These are phyloP conservation scores for Porphyrio hochstetteri DNA, from an alignment of 2,113 vertebrate species.

Conservation along the genomic window DNA sequence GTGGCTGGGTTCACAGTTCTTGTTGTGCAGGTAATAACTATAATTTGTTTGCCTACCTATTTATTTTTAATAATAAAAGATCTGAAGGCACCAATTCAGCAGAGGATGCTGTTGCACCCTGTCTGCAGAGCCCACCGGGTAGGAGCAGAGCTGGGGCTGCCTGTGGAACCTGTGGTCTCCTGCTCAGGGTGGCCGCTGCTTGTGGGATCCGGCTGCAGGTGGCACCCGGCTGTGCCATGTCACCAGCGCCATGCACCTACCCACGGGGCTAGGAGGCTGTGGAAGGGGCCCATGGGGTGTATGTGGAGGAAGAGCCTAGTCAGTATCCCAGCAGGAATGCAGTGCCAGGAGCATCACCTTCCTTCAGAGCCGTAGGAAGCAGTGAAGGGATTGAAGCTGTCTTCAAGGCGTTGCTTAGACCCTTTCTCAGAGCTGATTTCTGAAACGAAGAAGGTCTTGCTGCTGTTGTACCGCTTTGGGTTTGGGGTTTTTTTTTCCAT, in stretches of 20 bases:
- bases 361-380: background rate
- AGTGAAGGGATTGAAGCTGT: background rate
- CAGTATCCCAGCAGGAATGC: background rate
- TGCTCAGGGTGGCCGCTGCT: fast-evolving
- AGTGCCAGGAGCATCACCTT: background rate
- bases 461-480: background rate
- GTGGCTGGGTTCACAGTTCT: background rate
- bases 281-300: fast-evolving
- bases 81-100: background rate
- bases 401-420: background rate
- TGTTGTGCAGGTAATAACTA: background rate
- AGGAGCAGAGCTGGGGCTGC: background rate
- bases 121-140: background rate
- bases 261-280: background rate
- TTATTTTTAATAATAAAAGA: background rate
- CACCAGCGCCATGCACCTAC: background rate
- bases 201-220: fast-evolving
- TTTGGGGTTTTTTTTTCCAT: background rate
- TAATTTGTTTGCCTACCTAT: background rate
- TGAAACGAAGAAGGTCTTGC: background rate
- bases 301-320: background rate
- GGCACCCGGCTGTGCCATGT: fast-evolving
- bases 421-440: background rate
- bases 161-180: fast-evolving
- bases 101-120: background rate